Evolutionary conservation across 2,888 invertebrate species (phyloP).

Genomic region (Ptychoptera contaminata): DNA sequence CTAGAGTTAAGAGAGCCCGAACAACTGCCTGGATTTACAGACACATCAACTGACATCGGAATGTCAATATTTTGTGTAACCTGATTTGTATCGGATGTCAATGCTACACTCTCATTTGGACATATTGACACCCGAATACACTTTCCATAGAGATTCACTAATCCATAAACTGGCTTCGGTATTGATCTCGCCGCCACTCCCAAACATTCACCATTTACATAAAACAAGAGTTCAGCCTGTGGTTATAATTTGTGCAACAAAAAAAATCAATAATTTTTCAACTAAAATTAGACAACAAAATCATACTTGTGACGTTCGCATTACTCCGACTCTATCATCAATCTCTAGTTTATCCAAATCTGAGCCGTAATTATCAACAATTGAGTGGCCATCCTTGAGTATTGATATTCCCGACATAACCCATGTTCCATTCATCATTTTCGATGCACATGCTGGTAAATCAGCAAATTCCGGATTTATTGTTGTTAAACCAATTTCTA

Average conservation of each 20-base stretch:
- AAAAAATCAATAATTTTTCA: no score
- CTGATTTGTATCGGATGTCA: slow-evolving; percentile 14
- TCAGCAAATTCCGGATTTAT: slow-evolving; percentile 50
- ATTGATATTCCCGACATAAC: slow-evolving; percentile 81
- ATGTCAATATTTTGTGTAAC: slow-evolving; percentile 26
- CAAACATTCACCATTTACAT: slow-evolving; percentile 75
- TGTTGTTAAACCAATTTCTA: slow-evolving; percentile 60
- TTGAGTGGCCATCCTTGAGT: slow-evolving; percentile 66
- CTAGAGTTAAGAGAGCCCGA: slow-evolving; percentile 5
- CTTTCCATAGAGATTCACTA: slow-evolving; percentile 70
- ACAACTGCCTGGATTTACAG: slow-evolving; percentile 7
- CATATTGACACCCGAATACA: slow-evolving; percentile 57
- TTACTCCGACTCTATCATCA: slow-evolving; percentile 71
- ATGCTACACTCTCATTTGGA: slow-evolving; percentile 17
- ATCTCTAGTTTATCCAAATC: slow-evolving; percentile 70
- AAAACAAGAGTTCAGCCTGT: slow-evolving; percentile 67
- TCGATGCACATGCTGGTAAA: slow-evolving; percentile 60
- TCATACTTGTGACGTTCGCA: slow-evolving; percentile 49
- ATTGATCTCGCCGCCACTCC: slow-evolving; percentile 68
- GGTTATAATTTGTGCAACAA: neutral
- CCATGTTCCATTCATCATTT: slow-evolving; percentile 72
- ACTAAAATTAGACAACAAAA: slow-evolving; percentile 34
- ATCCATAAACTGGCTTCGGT: slow-evolving; percentile 56
- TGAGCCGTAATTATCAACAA: slow-evolving; percentile 70
- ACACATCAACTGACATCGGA: slow-evolving; percentile 20